These are phyloP conservation scores for Tapirus terrestris DNA, from an alignment of 2,113 vertebrate genomes.

Conservation along the genomic window DNA sequence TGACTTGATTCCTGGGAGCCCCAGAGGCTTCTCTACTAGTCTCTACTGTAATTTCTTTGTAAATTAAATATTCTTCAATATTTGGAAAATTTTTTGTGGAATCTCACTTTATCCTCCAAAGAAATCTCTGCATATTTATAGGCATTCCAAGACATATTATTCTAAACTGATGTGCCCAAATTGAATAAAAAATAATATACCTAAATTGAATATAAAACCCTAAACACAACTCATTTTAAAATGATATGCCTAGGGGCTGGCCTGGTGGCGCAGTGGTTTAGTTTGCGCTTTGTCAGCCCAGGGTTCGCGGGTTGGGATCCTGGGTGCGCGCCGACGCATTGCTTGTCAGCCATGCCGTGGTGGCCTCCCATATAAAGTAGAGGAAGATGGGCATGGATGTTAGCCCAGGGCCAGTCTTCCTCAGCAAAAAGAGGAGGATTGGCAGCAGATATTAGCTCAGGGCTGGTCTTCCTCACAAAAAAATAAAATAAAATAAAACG, in stretches of 20 bases:
- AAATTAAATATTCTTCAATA: conserved; percentile 10
- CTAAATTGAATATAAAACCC: conserved; percentile 18
- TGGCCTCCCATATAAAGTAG: too few species aligned
- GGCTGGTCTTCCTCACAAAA: too few species aligned
- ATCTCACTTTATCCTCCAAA: background rate
- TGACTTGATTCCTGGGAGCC: background rate
- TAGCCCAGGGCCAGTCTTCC: too few species aligned
- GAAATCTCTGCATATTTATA: background rate
- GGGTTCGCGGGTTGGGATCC: too few species aligned
- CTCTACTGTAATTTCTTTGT: background rate
- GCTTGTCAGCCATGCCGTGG: too few species aligned
- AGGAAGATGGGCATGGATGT: too few species aligned
- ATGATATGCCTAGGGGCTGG: background rate
- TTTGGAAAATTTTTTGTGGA: background rate
- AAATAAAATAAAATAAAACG: background rate
- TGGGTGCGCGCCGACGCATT: too few species aligned
- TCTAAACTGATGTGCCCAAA: background rate
- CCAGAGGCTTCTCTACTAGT: background rate
- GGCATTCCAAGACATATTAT: background rate
- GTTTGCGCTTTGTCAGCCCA: too few species aligned
- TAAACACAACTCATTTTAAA: conserved; percentile 21
- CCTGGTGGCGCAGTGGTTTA: too few species aligned
- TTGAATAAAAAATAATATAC: background rate
- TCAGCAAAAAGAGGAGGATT: too few species aligned
- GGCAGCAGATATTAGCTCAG: too few species aligned